Evolutionary conservation across 2,888 invertebrate genomes (phyloP).

Genomic region (Hirudinaria manillensis): DNA sequence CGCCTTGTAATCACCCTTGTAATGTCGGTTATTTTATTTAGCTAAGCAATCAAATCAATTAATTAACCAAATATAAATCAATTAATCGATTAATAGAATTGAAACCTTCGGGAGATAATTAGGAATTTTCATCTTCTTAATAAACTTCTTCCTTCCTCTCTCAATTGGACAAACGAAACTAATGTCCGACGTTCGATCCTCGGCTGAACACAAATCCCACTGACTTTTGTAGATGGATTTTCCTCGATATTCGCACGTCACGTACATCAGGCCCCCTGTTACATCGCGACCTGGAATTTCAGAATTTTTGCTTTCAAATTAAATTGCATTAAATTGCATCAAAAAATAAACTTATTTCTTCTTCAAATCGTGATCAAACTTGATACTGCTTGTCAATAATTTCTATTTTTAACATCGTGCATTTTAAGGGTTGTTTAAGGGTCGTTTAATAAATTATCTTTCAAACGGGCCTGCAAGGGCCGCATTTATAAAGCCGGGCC

Average conservation of each 20-base stretch:
- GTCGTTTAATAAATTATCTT: too few relatives aligned
- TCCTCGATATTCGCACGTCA: constrained; percentile 46
- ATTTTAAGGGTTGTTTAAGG: too few relatives aligned
- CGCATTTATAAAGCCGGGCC: too few relatives aligned
- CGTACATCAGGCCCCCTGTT: constrained; percentile 43
- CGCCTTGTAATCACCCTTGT: constrained; percentile 44
- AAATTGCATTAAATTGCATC: too few relatives aligned
- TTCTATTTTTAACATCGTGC: too few relatives aligned
- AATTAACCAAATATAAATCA: background rate
- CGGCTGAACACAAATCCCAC: constrained; percentile 47
- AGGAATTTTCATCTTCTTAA: constrained; percentile 46
- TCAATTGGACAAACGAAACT: constrained; percentile 46
- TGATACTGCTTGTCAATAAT: too few relatives aligned
- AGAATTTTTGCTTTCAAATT: too few relatives aligned
- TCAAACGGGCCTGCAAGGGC: too few relatives aligned
- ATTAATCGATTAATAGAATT: background rate
- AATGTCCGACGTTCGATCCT: constrained; percentile 42
- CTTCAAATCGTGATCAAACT: too few relatives aligned
- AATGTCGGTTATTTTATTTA: constrained; percentile 1
- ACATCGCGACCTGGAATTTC: constrained; percentile 40
- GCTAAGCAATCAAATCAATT: background rate
- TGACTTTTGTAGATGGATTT: constrained; percentile 45
- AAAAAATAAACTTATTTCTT: too few relatives aligned
- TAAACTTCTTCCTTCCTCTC: constrained; percentile 42
- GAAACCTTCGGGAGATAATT: constrained; percentile 46